Percentiles rank a stretch among this genome's conserved stretches.
These are phyloP conservation scores for Leptopilina boulardi DNA, from an alignment of 1,140 invertebrate genomes.

Conservation along the genomic window DNA sequence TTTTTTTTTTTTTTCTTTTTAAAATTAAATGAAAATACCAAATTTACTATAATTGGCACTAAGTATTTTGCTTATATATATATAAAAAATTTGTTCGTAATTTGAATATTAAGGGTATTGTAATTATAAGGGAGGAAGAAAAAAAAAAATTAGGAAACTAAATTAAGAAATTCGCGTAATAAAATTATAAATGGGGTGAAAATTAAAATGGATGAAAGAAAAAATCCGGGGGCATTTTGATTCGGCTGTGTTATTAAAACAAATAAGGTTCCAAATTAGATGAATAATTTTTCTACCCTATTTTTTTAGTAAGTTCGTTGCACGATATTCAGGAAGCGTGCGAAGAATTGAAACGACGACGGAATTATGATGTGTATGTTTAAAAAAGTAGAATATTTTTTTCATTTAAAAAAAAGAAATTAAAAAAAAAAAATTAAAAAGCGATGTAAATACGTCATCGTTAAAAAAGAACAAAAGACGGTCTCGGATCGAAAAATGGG, in stretches of 20 bases:
- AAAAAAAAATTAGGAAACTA: constrained; percentile 34
- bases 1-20: not conserved
- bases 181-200: no score
- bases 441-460: constrained; percentile 47
- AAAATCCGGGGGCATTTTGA: constrained; percentile 70
- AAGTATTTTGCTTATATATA: constrained; percentile 4
- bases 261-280: constrained; percentile 69
- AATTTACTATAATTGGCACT: constrained; percentile 8
- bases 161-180: constrained; percentile 48
- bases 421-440: constrained; percentile 13
- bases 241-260: constrained; percentile 74
- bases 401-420: not conserved
- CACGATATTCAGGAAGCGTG: not conserved
- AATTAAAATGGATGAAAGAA: constrained; percentile 45
- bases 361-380: constrained; percentile 36
- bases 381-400: constrained; percentile 13
- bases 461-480: constrained; percentile 43
- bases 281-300: constrained; percentile 76
- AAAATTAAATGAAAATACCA: constrained; percentile 7
- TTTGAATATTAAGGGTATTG: constrained; percentile 12
- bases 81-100: constrained; percentile 7
- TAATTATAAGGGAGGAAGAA: no score
- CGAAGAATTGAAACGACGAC: constrained; percentile 41
- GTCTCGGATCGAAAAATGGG: constrained; percentile 59
- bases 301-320: constrained; percentile 69